These are phyloP conservation scores for Dinoponera quadriceps DNA, from an alignment of 1,140 invertebrate genomes.

Conservation along the genomic window DNA sequence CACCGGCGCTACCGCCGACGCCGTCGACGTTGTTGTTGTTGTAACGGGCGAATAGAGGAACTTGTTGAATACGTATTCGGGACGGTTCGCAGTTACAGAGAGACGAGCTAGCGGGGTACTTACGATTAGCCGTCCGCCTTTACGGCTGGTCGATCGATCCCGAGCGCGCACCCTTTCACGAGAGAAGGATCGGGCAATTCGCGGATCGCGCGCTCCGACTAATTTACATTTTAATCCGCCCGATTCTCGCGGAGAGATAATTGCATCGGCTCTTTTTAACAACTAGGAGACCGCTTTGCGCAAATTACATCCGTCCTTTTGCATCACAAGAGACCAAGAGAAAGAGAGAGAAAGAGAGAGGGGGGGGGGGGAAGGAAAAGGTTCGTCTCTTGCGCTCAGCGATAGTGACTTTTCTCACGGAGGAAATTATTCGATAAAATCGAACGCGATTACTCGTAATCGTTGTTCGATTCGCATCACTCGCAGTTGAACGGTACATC, in stretches of 20 bases:
- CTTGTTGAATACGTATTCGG: conserved; percentile 68
- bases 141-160: conserved; percentile 55
- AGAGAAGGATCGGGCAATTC: conserved; percentile 43
- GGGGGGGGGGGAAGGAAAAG: not conserved
- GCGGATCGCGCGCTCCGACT: conserved; percentile 11
- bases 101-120: not conserved
- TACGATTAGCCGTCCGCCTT: conserved; percentile 31
- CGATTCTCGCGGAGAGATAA: conserved; percentile 36
- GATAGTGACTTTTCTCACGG: no score
- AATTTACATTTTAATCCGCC: conserved; percentile 50
- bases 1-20: not conserved
- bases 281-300: not conserved
- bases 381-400: not conserved
- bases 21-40: not conserved
- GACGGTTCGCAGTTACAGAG: conserved; percentile 28
- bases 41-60: conserved; percentile 57
- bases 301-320: conserved; percentile 29
- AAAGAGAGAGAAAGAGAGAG: not conserved
- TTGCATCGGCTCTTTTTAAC: conserved; percentile 24
- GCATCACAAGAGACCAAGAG: not conserved
- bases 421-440: no score
- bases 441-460: not conserved
- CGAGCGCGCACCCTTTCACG: conserved; percentile 30
- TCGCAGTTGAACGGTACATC: no score
- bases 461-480: no score